Percentiles rank a stretch among this genome's conserved stretches.
These are phyloP conservation scores for Nemapogon koenigi DNA, from an alignment of 2,888 invertebrate genomes.

Conservation along the genomic window DNA sequence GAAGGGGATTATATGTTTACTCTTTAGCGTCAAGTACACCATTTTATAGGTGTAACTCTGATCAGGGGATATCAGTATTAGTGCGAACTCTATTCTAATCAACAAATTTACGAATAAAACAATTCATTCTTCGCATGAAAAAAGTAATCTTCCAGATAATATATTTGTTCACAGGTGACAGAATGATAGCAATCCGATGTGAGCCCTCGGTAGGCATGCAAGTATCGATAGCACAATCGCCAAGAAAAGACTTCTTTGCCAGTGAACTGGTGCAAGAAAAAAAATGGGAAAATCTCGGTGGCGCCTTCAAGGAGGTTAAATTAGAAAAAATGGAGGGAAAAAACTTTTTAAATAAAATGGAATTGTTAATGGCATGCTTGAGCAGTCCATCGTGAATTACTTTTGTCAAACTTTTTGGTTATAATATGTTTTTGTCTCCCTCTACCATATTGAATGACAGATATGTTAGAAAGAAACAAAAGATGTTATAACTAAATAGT, in stretches of 20 bases:
- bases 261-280: constrained; percentile 87
- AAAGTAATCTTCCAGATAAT: no score
- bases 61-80: no score
- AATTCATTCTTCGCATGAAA: no score
- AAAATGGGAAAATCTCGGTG: constrained; percentile 94
- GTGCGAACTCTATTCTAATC: no score
- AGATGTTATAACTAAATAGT: no score
- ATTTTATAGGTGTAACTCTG: no score
- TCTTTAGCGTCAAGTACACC: no score
- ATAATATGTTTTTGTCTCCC: no score
- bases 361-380: constrained; percentile 90
- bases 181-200: constrained; percentile 89
- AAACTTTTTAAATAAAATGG: constrained; percentile 96
- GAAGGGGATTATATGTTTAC: no score
- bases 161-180: constrained; percentile 63
- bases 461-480: no score
- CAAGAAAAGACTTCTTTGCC: constrained; percentile 86
- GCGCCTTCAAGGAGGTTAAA: constrained; percentile 86
- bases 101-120: no score
- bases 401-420: not conserved
- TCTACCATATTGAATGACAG: no score
- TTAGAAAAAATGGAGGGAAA: constrained; percentile 96
- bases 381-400: constrained; percentile 70
- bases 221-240: constrained; percentile 89
- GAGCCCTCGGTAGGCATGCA: constrained; percentile 89